phyloP scores from a whole-genome alignment of 2,797 vertebrate genomes.

The Scyliorhinus canicula region DNA sequence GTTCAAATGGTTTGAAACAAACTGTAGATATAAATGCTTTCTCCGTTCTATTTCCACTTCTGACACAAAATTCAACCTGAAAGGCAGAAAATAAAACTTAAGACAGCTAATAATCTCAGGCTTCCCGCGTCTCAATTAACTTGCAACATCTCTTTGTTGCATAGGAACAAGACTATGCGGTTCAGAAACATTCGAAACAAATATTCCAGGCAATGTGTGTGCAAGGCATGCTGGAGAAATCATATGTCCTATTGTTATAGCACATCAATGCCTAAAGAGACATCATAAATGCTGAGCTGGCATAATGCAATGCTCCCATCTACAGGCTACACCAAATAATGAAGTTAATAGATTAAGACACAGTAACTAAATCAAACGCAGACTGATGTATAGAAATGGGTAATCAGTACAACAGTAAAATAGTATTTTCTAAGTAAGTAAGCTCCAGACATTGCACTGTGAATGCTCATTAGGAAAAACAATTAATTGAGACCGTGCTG shows the following conservation, averaged over 20 bases:
- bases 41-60: neutral
- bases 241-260: neutral
- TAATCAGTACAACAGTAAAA: neutral
- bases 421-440: neutral
- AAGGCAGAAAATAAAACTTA: neutral
- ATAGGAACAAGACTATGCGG: neutral
- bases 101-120: neutral
- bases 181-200: neutral
- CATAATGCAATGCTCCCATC: slow-evolving; percentile 9
- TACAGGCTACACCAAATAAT: neutral
- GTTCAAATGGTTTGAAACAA: neutral
- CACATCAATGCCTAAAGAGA: too few species aligned
- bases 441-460: neutral
- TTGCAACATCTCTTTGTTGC: neutral
- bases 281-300: too few species aligned
- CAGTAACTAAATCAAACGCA: neutral
- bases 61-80: neutral
- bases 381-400: neutral
- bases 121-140: neutral
- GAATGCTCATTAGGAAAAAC: neutral
- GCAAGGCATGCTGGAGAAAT: neutral
- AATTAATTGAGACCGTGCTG: neutral
- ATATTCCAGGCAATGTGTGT: neutral
- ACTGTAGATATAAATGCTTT: neutral
- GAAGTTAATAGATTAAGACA: neutral